These are phyloP conservation scores for Philereme vetulata DNA, from an alignment of 2,888 invertebrate species.

Conservation along the genomic window DNA sequence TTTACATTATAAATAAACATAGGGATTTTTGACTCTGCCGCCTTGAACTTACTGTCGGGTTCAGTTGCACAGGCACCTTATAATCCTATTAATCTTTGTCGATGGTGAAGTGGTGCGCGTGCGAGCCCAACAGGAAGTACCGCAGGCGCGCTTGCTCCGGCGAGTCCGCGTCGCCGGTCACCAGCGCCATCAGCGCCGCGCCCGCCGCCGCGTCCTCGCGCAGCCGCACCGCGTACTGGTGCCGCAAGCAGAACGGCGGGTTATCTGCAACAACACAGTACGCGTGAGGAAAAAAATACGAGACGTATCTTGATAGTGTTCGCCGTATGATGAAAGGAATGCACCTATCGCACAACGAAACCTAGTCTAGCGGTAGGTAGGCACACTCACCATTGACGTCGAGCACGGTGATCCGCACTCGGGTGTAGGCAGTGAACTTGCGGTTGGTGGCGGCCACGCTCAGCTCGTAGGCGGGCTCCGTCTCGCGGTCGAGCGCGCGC, in stretches of 20 bases:
- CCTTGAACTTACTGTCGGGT: not conserved
- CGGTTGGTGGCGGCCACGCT: constrained; percentile 95
- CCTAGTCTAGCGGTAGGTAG: too few species aligned
- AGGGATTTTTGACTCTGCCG: not conserved
- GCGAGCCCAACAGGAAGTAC: constrained; percentile 91
- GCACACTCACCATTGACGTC: constrained; percentile 89
- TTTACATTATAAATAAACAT: constrained; percentile 1
- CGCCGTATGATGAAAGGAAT: too few species aligned
- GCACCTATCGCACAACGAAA: too few species aligned
- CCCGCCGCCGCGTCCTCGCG: constrained; percentile 90
- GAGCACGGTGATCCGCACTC: constrained; percentile 88
- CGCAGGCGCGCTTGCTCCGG: constrained; percentile 89
- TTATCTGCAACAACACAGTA: constrained; percentile 81
- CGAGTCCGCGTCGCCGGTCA: constrained; percentile 94
- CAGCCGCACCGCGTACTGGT: constrained; percentile 88
- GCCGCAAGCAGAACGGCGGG: constrained; percentile 92
- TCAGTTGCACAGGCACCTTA: not conserved
- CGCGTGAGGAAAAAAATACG: too few species aligned
- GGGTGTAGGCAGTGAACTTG: constrained; percentile 91
- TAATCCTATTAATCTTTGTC: constrained; percentile 74
- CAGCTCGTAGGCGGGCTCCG: constrained; percentile 88
- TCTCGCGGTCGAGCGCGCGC: constrained; percentile 93
- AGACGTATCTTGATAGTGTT: too few species aligned
- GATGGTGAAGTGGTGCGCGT: constrained; percentile 90
- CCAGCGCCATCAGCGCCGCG: constrained; percentile 88